Conservation (phyloP, 2,797 vertebrate species). For the Allenopithecus nigroviridis region DNA sequence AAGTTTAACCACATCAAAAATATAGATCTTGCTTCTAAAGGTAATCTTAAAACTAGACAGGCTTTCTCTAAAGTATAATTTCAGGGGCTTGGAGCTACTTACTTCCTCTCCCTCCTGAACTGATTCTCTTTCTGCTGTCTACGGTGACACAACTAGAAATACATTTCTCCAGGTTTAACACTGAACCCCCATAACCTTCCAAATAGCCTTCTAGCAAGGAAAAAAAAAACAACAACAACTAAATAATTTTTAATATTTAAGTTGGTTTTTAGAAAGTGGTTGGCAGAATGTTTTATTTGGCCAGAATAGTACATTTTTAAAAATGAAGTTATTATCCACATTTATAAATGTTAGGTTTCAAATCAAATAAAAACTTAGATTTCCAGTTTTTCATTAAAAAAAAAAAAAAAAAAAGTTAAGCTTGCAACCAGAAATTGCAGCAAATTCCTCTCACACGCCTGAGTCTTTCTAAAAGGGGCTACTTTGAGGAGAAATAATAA, state of each 20-base stretch:
- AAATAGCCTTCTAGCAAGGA: not conserved
- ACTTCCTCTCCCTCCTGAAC: not conserved
- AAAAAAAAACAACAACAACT: no score
- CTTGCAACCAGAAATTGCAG: not conserved
- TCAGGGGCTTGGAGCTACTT: not conserved
- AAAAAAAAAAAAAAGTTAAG: not conserved
- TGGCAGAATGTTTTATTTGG: not conserved
- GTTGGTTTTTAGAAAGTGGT: not conserved
- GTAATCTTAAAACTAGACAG: not conserved
- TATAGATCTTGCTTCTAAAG: not conserved
- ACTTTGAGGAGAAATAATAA: not conserved
- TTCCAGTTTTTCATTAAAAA: not conserved
- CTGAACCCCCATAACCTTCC: not conserved
- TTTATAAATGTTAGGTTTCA: not conserved
- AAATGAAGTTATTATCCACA: not conserved
- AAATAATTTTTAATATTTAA: not conserved
- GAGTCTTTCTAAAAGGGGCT: not conserved
- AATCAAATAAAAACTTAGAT: not conserved
- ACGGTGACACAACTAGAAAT: not conserved
- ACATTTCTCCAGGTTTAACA: not conserved
- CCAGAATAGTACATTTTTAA: not conserved
- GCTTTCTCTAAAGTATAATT: not conserved
- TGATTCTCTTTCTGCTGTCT: not conserved
- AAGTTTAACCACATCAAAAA: not conserved
- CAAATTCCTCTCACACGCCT: not conserved